Conservation (phyloP, 2,113 vertebrate genomes). For the Cichladusa arquata region DNA sequence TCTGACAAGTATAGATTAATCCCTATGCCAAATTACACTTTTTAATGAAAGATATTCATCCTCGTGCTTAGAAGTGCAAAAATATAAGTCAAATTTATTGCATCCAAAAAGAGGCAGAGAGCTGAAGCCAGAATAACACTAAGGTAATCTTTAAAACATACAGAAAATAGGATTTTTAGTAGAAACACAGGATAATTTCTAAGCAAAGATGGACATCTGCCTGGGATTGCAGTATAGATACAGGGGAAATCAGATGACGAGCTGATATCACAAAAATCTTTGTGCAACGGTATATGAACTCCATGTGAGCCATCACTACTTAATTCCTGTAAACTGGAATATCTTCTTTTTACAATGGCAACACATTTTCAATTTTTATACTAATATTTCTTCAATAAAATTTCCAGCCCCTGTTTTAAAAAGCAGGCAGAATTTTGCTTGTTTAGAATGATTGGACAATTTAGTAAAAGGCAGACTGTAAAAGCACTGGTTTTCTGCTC, state of each 20-base stretch:
- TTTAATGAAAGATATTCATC: background rate
- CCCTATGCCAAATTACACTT: background rate
- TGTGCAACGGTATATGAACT: background rate
- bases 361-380: background rate
- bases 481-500: background rate
- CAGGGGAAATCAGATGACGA: background rate
- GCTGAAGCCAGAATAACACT: background rate
- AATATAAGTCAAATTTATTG: background rate
- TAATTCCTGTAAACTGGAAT: background rate
- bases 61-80: background rate
- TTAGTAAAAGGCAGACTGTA: background rate
- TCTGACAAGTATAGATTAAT: conserved; percentile 16
- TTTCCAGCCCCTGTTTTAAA: background rate
- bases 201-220: background rate
- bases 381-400: background rate
- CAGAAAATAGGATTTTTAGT: background rate
- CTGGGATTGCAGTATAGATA: background rate
- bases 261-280: background rate
- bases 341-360: background rate
- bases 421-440: background rate
- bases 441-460: background rate
- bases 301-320: background rate
- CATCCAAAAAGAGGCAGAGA: background rate
- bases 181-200: background rate
- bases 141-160: background rate